These are phyloP conservation scores for Balaeniceps rex DNA, from an alignment of 2,113 vertebrate species.

Conservation along the genomic window DNA sequence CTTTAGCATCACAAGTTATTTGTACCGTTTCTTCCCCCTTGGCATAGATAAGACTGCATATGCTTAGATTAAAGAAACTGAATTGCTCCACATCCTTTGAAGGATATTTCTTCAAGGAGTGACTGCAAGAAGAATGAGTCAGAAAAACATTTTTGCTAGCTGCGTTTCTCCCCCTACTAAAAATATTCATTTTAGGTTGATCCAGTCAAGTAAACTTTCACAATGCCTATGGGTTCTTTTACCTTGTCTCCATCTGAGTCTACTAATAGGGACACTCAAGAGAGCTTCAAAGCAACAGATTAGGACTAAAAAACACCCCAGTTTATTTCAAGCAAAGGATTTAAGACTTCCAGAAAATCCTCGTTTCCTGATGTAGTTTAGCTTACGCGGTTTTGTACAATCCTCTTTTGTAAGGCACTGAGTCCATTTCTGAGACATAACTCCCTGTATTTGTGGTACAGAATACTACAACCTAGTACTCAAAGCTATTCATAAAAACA, in stretches of 20 bases:
- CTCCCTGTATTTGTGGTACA: not conserved
- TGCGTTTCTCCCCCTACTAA: not conserved
- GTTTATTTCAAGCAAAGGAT: not conserved
- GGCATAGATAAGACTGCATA: not conserved
- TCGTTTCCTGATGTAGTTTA: not conserved
- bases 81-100: not conserved
- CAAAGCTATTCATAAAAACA: not conserved
- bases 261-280: not conserved
- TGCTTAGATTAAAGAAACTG: not conserved
- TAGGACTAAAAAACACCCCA: not conserved
- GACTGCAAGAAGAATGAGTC: not conserved
- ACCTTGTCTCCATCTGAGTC: not conserved
- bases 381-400: not conserved
- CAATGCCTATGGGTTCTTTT: fast-evolving
- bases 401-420: fast-evolving
- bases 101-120: not conserved
- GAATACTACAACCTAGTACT: not conserved
- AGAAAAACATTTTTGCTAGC: not conserved
- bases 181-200: not conserved
- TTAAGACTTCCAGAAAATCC: not conserved
- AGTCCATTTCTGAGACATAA: not conserved
- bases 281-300: not conserved
- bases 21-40: not conserved
- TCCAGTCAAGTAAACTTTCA: not conserved
- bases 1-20: not conserved